These are phyloP conservation scores for Hycleus cichorii DNA, from an alignment of 1,140 invertebrate species.

Conservation along the genomic window DNA sequence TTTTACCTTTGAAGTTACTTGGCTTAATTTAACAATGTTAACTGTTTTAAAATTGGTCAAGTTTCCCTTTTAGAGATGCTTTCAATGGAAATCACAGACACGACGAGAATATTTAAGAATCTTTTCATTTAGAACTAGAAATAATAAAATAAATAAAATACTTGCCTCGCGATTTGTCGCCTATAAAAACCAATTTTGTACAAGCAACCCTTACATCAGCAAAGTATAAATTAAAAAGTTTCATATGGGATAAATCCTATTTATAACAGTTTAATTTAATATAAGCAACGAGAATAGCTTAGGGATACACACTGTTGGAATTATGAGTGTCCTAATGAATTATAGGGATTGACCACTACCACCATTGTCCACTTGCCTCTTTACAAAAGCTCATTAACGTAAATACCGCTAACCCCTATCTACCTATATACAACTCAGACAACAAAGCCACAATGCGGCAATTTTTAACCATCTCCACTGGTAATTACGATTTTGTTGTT, in stretches of 20 bases:
- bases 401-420: conserved; percentile 7
- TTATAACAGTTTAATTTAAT: conserved; percentile 15
- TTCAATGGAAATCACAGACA: too few species aligned
- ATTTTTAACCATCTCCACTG: conserved; percentile 4
- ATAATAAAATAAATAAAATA: too few species aligned
- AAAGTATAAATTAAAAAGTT: conserved; percentile 9
- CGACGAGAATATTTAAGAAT: too few species aligned
- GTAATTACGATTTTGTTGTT: conserved; percentile 4
- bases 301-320: conserved; percentile 5
- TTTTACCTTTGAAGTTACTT: conserved; percentile 29
- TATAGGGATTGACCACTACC: conserved; percentile 10
- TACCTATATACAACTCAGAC: neutral
- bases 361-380: conserved; percentile 8
- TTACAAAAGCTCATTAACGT: conserved; percentile 13
- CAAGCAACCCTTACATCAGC: conserved; percentile 1
- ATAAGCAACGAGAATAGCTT: neutral
- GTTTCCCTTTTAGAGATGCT: conserved; percentile 21
- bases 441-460: conserved; percentile 5
- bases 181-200: too few species aligned
- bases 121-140: too few species aligned
- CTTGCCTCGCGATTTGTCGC: too few species aligned
- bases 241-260: conserved; percentile 13
- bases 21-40: conserved; percentile 33
- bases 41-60: conserved; percentile 30
- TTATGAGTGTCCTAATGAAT: conserved; percentile 16